phyloP scores from a whole-genome alignment of 1,140 invertebrate genomes.

The Tetragnatha versicolor region DNA sequence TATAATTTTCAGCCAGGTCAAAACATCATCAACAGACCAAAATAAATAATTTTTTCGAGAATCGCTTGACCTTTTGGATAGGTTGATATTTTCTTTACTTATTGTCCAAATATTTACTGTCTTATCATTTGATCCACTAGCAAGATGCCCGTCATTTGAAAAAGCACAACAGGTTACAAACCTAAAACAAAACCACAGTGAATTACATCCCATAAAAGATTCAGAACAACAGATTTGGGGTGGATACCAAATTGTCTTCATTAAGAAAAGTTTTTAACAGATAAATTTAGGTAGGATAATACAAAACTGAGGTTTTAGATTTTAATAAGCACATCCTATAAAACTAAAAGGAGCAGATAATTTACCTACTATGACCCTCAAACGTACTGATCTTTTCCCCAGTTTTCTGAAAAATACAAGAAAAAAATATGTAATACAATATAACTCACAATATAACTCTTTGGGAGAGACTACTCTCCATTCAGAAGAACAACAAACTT shows the following conservation, averaged over 20 bases:
- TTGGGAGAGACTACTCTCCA: too few relatives aligned
- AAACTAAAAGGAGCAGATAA: too few relatives aligned
- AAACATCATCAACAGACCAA: conserved; percentile 72
- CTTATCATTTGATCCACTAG: conserved; percentile 78
- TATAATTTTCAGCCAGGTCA: conserved; percentile 71
- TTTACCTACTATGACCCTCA: conserved; percentile 62
- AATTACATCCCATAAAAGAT: too few relatives aligned
- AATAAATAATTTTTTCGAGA: conserved; percentile 62
- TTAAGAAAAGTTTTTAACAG: too few relatives aligned
- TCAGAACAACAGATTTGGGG: too few relatives aligned
- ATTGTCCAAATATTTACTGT: conserved; percentile 71
- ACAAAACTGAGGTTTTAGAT: too few relatives aligned
- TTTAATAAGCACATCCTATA: too few relatives aligned
- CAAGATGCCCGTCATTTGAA: conserved; percentile 71
- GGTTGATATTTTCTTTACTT: conserved; percentile 61
- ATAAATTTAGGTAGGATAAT: too few relatives aligned
- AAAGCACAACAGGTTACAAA: conserved; percentile 79
- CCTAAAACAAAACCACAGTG: conserved; percentile 59
- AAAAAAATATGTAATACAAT: too few relatives aligned
- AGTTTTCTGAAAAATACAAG: conserved; percentile 54
- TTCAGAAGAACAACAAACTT: too few relatives aligned
- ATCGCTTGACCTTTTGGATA: not conserved
- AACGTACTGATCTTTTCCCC: conserved; percentile 60
- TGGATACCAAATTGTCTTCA: too few relatives aligned
- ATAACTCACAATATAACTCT: too few relatives aligned